A percentile compares a stretch with the other conserved stretches of the same genome.
These are phyloP conservation scores for Origma solitaria DNA, from an alignment of 2,113 vertebrate genomes.

Conservation along the genomic window DNA sequence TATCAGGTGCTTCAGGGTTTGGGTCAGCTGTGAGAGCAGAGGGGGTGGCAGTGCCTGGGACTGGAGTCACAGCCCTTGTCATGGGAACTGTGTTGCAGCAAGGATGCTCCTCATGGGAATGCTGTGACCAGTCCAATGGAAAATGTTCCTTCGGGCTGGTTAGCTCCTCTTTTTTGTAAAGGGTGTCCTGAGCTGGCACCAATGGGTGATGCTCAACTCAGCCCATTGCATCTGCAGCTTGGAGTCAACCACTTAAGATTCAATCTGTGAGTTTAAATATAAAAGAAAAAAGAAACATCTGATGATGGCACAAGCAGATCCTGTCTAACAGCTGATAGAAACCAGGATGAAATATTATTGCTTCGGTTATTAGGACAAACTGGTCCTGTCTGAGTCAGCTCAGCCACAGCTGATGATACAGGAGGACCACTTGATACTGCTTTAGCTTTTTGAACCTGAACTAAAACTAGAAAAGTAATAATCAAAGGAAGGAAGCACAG, in stretches of 20 bases:
- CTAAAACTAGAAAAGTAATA: not conserved
- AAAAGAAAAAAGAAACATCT: not conserved
- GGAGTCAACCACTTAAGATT: not conserved
- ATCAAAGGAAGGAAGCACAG: not conserved
- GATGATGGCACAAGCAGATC: not conserved
- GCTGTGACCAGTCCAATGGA: not conserved
- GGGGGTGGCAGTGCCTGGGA: not conserved
- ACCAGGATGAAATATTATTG: not conserved
- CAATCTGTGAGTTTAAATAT: not conserved
- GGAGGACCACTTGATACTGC: not conserved
- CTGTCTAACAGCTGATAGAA: not conserved
- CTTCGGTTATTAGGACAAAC: not conserved
- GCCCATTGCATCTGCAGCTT: not conserved
- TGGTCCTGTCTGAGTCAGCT: not conserved
- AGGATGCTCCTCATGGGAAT: not conserved
- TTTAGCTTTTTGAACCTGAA: not conserved
- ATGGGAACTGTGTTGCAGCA: not conserved
- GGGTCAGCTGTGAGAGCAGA: not conserved
- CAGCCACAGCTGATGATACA: not conserved
- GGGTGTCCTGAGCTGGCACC: not conserved
- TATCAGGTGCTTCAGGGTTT: not conserved
- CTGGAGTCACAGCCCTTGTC: not conserved
- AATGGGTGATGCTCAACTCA: rapidly evolving
- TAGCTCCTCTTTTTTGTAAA: not conserved
- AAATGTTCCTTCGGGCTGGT: not conserved